These are phyloP conservation scores for Peromyscus eremicus DNA, from an alignment of 2,797 vertebrate genomes.

Conservation along the genomic window DNA sequence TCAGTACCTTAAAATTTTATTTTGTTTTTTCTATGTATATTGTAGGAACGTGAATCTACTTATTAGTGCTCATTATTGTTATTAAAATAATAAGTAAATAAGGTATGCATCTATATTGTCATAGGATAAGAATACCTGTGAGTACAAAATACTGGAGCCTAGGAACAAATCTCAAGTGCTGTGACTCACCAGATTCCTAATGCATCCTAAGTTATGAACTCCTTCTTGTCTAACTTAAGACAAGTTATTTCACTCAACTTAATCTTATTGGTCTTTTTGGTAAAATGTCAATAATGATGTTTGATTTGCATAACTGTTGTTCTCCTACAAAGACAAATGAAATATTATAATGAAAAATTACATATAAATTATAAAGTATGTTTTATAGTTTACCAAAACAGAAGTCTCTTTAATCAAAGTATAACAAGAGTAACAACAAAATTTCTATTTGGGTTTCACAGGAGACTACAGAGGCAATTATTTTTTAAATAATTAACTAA, in stretches of 20 bases:
- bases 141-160: background rate
- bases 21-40: background rate
- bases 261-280: background rate
- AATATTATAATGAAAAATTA: background rate
- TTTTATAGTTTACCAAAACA: background rate
- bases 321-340: background rate
- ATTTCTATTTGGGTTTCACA: no score
- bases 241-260: background rate
- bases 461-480: background rate
- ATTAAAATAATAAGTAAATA: slow-evolving; percentile 60
- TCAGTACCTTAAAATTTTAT: background rate
- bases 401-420: background rate
- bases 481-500: background rate
- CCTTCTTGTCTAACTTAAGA: background rate
- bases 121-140: background rate
- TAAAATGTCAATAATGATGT: background rate
- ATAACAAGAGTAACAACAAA: background rate
- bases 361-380: background rate
- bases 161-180: slow-evolving; percentile 48
- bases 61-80: background rate
- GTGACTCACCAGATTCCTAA: background rate
- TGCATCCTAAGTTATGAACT: background rate
- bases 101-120: background rate
- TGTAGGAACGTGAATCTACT: background rate
- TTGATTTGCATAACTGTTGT: background rate